phyloP scores from a whole-genome alignment of 53 echinoderm and acorn worm species.

The Echinometra lucunter region DNA sequence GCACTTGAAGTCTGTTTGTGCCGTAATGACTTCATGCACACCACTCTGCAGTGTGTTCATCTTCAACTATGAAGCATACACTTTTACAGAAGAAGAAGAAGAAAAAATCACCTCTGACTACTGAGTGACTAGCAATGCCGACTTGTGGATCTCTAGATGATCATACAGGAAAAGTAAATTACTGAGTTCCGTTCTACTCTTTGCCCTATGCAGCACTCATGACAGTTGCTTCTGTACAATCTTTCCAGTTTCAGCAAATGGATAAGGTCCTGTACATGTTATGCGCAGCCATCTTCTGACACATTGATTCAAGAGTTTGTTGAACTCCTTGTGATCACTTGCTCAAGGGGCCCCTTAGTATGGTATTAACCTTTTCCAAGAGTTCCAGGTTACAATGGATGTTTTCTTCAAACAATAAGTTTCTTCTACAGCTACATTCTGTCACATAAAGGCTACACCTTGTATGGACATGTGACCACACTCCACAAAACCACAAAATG shows the following conservation, averaged over 20 bases:
- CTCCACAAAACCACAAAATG: no score
- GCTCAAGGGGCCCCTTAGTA: not conserved
- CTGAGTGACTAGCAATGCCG: not conserved
- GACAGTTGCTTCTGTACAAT: not conserved
- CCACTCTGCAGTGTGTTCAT: no score
- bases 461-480: not conserved
- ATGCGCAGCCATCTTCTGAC: not conserved
- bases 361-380: not conserved
- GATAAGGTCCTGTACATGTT: not conserved
- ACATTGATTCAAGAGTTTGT: not conserved
- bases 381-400: not conserved
- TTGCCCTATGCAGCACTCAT: not conserved
- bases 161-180: slow-evolving; percentile 48
- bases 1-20: no score
- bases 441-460: not conserved
- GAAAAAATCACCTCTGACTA: not conserved
- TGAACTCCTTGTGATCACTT: not conserved
- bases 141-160: not conserved
- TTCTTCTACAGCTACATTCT: not conserved
- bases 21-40: no score
- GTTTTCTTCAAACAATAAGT: not conserved
- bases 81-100: no score
- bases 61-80: no score
- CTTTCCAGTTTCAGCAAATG: not conserved
- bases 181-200: not conserved